These are phyloP conservation scores for Bubalus kerabau DNA, from an alignment of 2,113 vertebrate genomes.

Conservation along the genomic window DNA sequence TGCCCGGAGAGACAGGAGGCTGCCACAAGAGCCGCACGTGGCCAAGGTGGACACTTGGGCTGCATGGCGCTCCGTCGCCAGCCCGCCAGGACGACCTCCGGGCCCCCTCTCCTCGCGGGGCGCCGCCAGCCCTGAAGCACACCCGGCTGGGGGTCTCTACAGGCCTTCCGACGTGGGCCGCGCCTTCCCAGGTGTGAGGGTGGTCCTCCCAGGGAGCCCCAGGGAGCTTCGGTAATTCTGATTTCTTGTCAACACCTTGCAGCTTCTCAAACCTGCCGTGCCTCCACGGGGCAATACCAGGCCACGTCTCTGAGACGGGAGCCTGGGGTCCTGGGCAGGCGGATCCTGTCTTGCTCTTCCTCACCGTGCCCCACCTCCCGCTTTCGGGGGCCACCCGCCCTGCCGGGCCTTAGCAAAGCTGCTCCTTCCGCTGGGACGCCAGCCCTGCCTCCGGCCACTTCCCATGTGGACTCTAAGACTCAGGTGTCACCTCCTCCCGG, in stretches of 20 bases:
- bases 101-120: rapidly evolving
- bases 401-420: neutral
- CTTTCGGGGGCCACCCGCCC: too few relatives aligned
- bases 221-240: rapidly evolving
- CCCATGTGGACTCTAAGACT: neutral
- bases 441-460: neutral
- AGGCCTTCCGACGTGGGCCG: rapidly evolving
- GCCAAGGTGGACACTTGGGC: neutral
- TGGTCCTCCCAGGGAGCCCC: neutral
- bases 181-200: rapidly evolving
- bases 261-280: rapidly evolving
- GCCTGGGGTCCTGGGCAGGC: too few relatives aligned
- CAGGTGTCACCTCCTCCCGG: neutral
- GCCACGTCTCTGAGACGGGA: neutral
- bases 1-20: neutral
- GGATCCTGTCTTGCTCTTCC: neutral
- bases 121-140: rapidly evolving
- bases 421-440: neutral
- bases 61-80: rapidly evolving
- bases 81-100: rapidly evolving
- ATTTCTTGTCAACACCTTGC: neutral
- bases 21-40: rapidly evolving
- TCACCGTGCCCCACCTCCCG: rapidly evolving
- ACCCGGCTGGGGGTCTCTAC: rapidly evolving
- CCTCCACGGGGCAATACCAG: rapidly evolving